Conservation (phyloP, 2,797 vertebrate genomes). For the Tympanoctomys barrerae region DNA sequence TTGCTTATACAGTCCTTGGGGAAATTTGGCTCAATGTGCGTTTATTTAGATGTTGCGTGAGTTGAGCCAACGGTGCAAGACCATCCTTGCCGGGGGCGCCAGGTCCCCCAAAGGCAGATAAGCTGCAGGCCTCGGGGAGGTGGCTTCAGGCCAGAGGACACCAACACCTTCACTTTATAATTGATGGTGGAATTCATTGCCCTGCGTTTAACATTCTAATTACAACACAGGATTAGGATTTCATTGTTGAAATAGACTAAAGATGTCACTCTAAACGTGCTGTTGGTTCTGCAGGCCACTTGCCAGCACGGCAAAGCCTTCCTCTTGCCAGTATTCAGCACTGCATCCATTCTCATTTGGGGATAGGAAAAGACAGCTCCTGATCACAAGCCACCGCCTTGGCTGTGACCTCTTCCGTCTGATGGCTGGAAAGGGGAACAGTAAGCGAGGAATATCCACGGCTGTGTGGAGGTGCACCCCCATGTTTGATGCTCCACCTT, state of each 20-base stretch:
- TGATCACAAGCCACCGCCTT: neutral
- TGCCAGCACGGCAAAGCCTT: neutral
- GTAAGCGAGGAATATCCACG: neutral
- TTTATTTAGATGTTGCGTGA: neutral
- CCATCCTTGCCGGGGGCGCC: neutral
- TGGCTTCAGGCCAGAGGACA: neutral
- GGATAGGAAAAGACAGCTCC: neutral
- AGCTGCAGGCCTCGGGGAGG: neutral
- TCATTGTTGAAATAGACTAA: no score
- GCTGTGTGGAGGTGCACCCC: neutral
- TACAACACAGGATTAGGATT: neutral
- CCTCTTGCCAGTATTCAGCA: neutral
- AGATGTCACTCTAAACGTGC: neutral
- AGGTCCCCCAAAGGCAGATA: neutral
- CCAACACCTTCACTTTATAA: neutral
- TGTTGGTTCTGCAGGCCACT: neutral
- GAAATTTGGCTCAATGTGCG: neutral
- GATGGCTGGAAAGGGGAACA: neutral
- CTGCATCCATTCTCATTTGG: neutral
- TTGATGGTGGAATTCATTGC: neutral
- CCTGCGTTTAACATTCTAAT: neutral
- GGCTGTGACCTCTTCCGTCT: no score
- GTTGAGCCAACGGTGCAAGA: no score
- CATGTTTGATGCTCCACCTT: neutral
- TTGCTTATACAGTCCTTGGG: neutral